Base-by-base conservation (phyloP, 2,113 vertebrate genomes). In the Vicugna pacos region DNA sequence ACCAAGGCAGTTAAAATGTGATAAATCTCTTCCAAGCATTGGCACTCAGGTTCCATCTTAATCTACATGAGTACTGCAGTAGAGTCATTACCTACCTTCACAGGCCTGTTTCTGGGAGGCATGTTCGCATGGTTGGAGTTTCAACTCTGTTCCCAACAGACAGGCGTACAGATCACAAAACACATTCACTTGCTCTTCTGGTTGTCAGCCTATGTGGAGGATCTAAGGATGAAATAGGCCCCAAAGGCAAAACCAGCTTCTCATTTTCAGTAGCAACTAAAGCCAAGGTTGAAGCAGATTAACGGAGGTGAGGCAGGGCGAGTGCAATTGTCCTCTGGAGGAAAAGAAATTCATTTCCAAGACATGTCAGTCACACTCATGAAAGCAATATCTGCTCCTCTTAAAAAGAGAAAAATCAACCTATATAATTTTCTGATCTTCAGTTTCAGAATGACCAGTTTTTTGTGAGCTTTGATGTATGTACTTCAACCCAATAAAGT, bases 221-320 rank as follows among this genome's bases (percentile, higher is more conserved):
- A 93, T 97, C 89, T 91, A 91, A 95, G 77, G 88, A 82, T 62
- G 60, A 46, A 96, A 96, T 91, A 86, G 95, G 48, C 85, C 93
- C 84, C 93, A 89, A 94, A 97, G 89, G 91, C 96, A 85, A 93
- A 95, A 94, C 80, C 89, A 79, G 91, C 72, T 97, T 89, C 85
- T 95, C 88, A 77, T 91, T 96, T 92, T 97, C 94, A 86, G 72
- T 89, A 67, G 54, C 67, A 86, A 77, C 35, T 15, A 50, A n/a
- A 46, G 54, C 80, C 89, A 96, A 84, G 38, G 77, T 93, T 91
- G 89, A 93, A 85, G 77, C 46, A 93, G 77, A 96, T 94, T 96
- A 94, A 89, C 35, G 12, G 73, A 94, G 54, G 75, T 81, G 60
- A 56, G 92, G 6, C 70, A 88, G 50, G 14, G 15, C 65, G 58